Conservation (phyloP, 2,797 vertebrate genomes). For the Natrix natrix region DNA sequence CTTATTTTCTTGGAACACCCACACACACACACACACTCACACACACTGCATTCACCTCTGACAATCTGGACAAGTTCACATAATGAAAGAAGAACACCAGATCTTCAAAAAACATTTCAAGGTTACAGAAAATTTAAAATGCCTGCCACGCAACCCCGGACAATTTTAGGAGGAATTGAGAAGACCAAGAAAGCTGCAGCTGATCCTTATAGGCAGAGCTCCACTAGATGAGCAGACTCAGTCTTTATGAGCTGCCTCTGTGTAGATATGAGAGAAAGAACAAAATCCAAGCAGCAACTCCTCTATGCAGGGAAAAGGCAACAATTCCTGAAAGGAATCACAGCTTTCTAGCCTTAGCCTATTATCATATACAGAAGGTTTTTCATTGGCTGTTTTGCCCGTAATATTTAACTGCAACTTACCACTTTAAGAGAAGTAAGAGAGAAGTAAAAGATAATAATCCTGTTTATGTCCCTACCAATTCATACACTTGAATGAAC, state of each 20-base stretch:
- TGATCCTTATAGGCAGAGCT: not conserved
- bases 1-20: not conserved
- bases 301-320: not conserved
- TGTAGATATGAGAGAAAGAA: not conserved
- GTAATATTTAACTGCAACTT: not conserved
- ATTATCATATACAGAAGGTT: not conserved
- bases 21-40: too few relatives aligned
- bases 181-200: not conserved
- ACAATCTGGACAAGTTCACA: not conserved
- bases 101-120: not conserved
- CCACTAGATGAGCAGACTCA: not conserved
- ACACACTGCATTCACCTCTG: rapidly evolving
- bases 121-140: not conserved
- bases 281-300: not conserved
- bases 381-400: not conserved
- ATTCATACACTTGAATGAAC: not conserved
- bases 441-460: not conserved
- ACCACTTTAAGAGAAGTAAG: not conserved
- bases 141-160: not conserved
- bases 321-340: not conserved
- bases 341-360: not conserved
- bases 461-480: not conserved
- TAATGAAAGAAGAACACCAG: not conserved
- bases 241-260: too few relatives aligned
- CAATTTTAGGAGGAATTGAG: not conserved